A percentile compares a stretch with the other conserved stretches of the same genome.
phyloP scores from a whole-genome alignment of 1,140 invertebrate genomes.

The Micrasema longulum region DNA sequence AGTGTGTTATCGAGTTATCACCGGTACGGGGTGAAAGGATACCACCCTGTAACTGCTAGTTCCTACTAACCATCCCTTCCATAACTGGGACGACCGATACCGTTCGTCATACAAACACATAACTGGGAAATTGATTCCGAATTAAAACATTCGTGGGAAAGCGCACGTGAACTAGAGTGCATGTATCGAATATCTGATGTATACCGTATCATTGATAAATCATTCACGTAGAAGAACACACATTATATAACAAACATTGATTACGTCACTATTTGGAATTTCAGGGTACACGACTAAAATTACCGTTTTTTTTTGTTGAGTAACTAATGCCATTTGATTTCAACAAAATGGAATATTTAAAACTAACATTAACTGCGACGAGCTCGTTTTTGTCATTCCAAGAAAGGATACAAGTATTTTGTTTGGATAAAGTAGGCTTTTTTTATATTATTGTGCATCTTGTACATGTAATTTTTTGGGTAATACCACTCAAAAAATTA shows the following conservation, averaged over 20 bases:
- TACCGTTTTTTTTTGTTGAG: too few species aligned
- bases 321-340: too few species aligned
- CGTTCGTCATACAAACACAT: slow-evolving; percentile 39
- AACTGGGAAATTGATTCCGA: slow-evolving; percentile 46
- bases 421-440: too few species aligned
- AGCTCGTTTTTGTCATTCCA: too few species aligned
- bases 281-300: too few species aligned
- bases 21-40: neutral
- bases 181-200: slow-evolving; percentile 14
- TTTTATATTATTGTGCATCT: too few species aligned
- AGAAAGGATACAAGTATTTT: too few species aligned
- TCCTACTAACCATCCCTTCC: neutral
- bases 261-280: too few species aligned
- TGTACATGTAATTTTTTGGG: too few species aligned
- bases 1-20: slow-evolving; percentile 42
- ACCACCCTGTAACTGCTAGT: neutral
- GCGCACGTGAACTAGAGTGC: slow-evolving; percentile 33
- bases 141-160: slow-evolving; percentile 48
- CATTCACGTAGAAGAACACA: neutral
- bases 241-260: too few species aligned
- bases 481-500: neutral
- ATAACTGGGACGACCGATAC: neutral
- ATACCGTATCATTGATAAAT: neutral
- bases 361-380: too few species aligned
- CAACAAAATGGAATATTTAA: too few species aligned